Evolutionary conservation across 2,797 vertebrate species (phyloP).

Genomic region (Sebastes glaucus): DNA sequence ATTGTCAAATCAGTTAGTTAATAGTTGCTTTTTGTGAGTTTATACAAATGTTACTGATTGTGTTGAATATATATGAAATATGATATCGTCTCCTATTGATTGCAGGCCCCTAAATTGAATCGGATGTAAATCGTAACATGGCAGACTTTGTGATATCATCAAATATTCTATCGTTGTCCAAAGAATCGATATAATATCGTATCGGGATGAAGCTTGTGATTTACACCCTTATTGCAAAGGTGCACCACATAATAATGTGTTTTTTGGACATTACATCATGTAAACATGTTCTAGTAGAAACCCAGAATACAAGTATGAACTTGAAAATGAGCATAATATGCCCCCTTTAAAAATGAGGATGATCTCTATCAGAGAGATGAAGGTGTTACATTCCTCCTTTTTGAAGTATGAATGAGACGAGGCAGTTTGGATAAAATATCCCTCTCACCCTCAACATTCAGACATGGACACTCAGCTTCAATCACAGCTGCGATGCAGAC

Average conservation of each 20-base stretch:
- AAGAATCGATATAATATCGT: no score
- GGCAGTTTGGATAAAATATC: not conserved
- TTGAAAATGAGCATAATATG: not conserved
- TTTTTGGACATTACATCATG: not conserved
- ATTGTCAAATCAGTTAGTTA: no score
- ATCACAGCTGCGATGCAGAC: not conserved
- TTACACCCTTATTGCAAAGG: no score
- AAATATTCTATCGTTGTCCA: no score
- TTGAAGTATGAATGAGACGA: not conserved
- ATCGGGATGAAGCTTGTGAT: no score
- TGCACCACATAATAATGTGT: not conserved
- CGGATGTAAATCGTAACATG: no score
- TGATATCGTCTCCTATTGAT: no score
- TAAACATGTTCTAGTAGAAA: not conserved
- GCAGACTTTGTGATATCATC: no score
- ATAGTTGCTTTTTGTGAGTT: no score
- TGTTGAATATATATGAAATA: no score
- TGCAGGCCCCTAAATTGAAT: no score
- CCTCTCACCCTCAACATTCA: not conserved
- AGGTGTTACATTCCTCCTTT: not conserved
- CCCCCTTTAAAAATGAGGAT: not conserved
- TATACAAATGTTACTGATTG: no score
- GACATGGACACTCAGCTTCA: not conserved
- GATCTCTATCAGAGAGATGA: not conserved
- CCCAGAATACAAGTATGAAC: not conserved